Conservation (phyloP, 2,113 vertebrate genomes). For the Phrynocephalus versicolor region DNA sequence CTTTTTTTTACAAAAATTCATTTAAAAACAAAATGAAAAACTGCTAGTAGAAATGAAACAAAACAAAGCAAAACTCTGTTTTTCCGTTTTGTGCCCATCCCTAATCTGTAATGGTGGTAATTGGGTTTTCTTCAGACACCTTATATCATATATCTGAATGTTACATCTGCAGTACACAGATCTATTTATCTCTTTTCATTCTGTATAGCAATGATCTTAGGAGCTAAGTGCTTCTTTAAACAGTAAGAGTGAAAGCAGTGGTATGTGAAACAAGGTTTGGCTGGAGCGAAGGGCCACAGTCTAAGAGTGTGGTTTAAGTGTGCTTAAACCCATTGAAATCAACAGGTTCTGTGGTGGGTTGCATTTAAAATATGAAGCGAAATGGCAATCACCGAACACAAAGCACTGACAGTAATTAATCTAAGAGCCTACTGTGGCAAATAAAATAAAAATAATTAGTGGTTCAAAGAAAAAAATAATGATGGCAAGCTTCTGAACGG, state of each 20-base stretch:
- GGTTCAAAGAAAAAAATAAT: constrained; percentile 33
- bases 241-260: constrained; percentile 48
- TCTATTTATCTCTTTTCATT: background rate
- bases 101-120: background rate
- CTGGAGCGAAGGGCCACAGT: background rate
- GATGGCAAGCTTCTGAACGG: constrained; percentile 22
- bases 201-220: constrained; percentile 29
- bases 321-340: background rate
- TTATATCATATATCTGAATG: background rate
- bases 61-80: too few relatives aligned
- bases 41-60: too few relatives aligned
- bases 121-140: background rate
- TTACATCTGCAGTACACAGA: background rate
- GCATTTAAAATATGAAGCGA: constrained; percentile 30
- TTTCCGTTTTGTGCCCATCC: too few relatives aligned
- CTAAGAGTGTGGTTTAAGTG: background rate
- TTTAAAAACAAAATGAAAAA: too few relatives aligned
- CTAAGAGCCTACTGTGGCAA: constrained; percentile 10
- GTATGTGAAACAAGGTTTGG: constrained; percentile 38
- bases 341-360: background rate
- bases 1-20: too few relatives aligned
- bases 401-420: constrained; percentile 42
- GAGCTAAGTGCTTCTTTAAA: constrained; percentile 43
- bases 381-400: constrained; percentile 34
- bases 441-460: constrained; percentile 33